These are phyloP conservation scores for Leucosticte australis DNA, from an alignment of 2,113 vertebrate genomes.

Conservation along the genomic window DNA sequence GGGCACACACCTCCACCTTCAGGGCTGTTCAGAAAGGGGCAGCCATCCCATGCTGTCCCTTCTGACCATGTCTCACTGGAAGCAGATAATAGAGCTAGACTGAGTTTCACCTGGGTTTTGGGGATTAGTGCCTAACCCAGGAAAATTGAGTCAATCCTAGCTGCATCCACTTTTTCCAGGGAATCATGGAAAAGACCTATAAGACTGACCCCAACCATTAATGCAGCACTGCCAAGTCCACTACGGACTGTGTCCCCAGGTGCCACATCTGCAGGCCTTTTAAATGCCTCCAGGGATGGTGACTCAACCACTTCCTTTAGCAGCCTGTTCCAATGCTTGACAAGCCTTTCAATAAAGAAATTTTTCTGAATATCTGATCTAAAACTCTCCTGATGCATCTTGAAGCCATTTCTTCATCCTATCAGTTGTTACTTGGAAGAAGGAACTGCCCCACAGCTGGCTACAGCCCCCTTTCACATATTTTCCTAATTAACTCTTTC, in stretches of 20 bases:
- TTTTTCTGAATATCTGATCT: not conserved
- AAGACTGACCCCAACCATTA: not conserved
- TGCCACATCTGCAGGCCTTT: not conserved
- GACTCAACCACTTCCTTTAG: not conserved
- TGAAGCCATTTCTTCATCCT: not conserved
- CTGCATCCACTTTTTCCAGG: not conserved
- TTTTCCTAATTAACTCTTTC: not conserved
- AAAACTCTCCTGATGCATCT: not conserved
- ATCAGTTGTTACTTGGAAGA: not conserved
- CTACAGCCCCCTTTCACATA: not conserved
- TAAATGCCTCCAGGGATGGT: not conserved
- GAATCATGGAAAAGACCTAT: not conserved
- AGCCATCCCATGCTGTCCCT: too few relatives aligned
- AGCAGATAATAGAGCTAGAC: not conserved
- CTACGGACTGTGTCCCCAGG: too few relatives aligned
- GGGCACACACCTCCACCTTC: too few relatives aligned
- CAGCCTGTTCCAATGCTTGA: not conserved
- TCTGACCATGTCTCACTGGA: not conserved
- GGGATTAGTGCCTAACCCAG: not conserved
- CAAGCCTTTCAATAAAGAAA: not conserved
- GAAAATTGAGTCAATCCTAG: not conserved
- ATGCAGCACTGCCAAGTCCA: accelerated
- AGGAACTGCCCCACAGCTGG: not conserved
- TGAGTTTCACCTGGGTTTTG: not conserved
- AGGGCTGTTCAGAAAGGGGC: accelerated